phyloP scores from a whole-genome alignment of 2,113 vertebrate species.

The Eonycteris spelaea region DNA sequence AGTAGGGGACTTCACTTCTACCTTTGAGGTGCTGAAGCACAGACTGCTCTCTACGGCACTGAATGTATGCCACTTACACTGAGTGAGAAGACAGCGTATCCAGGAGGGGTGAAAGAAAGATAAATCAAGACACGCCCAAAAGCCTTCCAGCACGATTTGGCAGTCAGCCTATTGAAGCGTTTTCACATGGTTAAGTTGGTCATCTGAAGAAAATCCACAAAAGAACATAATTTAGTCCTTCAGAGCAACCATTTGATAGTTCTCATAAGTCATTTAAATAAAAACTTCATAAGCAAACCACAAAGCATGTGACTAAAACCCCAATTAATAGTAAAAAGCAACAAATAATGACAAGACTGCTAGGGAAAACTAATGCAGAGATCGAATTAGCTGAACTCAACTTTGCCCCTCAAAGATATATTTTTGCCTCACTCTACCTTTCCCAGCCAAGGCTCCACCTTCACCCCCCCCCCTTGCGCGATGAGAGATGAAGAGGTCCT shows the following conservation, averaged over 20 bases:
- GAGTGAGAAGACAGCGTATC: not conserved
- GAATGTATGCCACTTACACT: not conserved
- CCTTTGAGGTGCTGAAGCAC: not conserved
- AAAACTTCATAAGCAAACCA: slow-evolving; percentile 42
- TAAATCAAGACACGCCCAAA: not conserved
- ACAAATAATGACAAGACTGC: not conserved
- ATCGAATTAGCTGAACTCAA: not conserved
- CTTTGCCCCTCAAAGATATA: not conserved
- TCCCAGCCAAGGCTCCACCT: not conserved
- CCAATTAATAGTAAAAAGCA: slow-evolving; percentile 56
- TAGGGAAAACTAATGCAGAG: not conserved
- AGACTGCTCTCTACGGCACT: not conserved
- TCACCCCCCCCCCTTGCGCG: not conserved
- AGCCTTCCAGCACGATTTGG: not conserved
- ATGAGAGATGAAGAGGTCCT: not conserved
- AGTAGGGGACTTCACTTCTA: not conserved
- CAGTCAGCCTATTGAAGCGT: not conserved
- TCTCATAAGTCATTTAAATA: slow-evolving; percentile 27
- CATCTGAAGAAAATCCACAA: slow-evolving; percentile 41
- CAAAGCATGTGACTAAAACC: slow-evolving; percentile 25
- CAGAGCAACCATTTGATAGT: slow-evolving; percentile 8
- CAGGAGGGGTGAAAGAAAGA: not conserved
- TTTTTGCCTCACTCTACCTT: not conserved
- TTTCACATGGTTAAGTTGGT: not conserved
- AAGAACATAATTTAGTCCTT: slow-evolving; percentile 3